Conservation (phyloP, 2,797 vertebrate genomes). For the Sebastolobus alascanus region DNA sequence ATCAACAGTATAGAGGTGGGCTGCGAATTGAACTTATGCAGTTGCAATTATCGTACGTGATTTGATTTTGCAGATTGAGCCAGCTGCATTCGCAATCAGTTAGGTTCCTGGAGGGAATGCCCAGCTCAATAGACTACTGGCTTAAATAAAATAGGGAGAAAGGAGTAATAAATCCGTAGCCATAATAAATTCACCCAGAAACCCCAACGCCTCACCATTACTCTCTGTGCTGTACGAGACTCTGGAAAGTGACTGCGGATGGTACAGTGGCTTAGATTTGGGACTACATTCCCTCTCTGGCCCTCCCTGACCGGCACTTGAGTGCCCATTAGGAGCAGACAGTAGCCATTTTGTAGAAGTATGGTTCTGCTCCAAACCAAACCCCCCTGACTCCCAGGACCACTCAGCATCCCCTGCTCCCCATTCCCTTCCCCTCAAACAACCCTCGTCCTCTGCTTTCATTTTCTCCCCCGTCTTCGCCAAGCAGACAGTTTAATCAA, state of each 20-base stretch:
- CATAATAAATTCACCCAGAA: slow-evolving; percentile 19
- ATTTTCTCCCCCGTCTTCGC: slow-evolving; percentile 68
- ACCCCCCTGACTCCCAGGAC: slow-evolving; percentile 46
- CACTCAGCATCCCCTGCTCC: slow-evolving; percentile 37
- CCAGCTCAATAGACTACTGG: slow-evolving; percentile 10
- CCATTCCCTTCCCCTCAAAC: slow-evolving; percentile 20
- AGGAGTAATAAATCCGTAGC: slow-evolving; percentile 21
- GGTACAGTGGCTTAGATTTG: slow-evolving; percentile 40
- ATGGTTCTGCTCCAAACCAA: slow-evolving; percentile 48
- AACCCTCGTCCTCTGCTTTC: slow-evolving; percentile 56
- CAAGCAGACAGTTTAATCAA: slow-evolving; percentile 82
- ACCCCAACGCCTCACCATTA: neutral
- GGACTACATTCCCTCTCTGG: slow-evolving; percentile 32
- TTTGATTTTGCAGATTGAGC: slow-evolving; percentile 49
- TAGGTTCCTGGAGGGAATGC: slow-evolving; percentile 20
- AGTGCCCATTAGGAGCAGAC: slow-evolving; percentile 73
- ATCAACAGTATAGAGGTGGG: neutral
- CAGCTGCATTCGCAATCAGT: slow-evolving; percentile 22
- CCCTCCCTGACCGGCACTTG: slow-evolving; percentile 36
- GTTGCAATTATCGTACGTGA: slow-evolving; percentile 15
- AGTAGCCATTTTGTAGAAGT: slow-evolving; percentile 64
- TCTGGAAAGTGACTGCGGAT: slow-evolving; percentile 28
- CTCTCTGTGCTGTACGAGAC: slow-evolving; percentile 2
- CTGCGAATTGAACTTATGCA: slow-evolving; percentile 32
- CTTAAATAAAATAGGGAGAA: slow-evolving; percentile 36